Base-by-base conservation (phyloP, 2,888 invertebrate species). In the Ephialtes manifestator region DNA sequence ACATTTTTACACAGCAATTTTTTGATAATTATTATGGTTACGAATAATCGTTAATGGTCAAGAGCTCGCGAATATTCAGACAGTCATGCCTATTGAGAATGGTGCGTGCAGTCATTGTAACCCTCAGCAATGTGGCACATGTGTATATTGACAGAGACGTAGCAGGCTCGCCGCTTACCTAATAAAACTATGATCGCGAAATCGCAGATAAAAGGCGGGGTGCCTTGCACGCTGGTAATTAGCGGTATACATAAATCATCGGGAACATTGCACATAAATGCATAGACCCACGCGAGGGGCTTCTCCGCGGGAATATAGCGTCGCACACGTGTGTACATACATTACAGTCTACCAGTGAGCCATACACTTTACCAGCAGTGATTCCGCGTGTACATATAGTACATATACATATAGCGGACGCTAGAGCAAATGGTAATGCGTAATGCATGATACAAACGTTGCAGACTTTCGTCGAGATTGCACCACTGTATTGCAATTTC, bases 161-260 rank as follows among this genome's bases (percentile, higher is more conserved):
- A 39, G 65, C 65, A 24, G 46, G 46, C 20, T 65, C 58, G n/a
- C 24, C 11, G 7, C 53, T 70, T 67, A 46, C 90, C 91, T 91
- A 91, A 93, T 93, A 93, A 93, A 93, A 93, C 91, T 93, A 92
- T 92, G 91, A 92, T 92, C 89, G 91, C 85, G 89, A 60, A 80
- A 79, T 75, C 75, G 71, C 68, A 91, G 93, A 93, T 93, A 93
- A 93, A 93, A 93, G 43, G 18, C 91, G 90, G 90, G 86, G 90
- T 89, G 71, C 76, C 76, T 74, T 81, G 91, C 92, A 91, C 88
- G 91, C 89, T 92, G 91, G 93, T 94, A 93, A 94, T 93, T 93
- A 94, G 93, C 90, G 93, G 92, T 93, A 90, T 91, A 91, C 93
- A 93, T 93, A 93, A 94, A 94, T 93, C 94, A 93, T 93, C 90